Evolutionary conservation across 2,888 invertebrate genomes (phyloP), one percentile per base, ranked within the genome.

Genomic region (Philaethria dido): DNA sequence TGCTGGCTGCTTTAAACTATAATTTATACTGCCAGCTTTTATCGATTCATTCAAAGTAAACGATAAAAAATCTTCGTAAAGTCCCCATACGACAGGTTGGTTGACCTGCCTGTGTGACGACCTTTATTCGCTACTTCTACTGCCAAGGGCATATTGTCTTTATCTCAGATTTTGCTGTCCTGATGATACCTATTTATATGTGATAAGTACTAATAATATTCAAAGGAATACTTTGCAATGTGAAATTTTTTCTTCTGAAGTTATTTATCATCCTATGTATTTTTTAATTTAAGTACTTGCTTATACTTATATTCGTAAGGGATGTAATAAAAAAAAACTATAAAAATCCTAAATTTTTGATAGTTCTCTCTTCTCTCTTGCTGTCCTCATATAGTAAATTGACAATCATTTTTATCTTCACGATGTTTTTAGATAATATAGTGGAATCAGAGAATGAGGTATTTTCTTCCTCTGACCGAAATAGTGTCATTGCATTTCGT

Each of bases 71-170:
- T 29, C 18, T 59, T 48, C 39, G 20, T 20, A 33, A 42, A 48
- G 36, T 39, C 18, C 13, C 33, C 57, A 44, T 29, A 25, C 54
- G 33, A 29, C 48, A 59, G 39, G 64, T 64, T 59, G 57, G 64
- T 55, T 64, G 64, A 64, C 64, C 64, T n/a, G 64, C 8, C 22
- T 39, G 39, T 36, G 11, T 57, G 39, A 50, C 18, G 54, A 48
- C 59, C 64, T 64, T 64, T 64, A 36, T 47, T 29, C 18, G 48
- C 48, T 64, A 59, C 64, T 48, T 22, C 25, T 11, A 48, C 47
- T 48, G 44, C 18, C 16, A 59, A 57, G 64, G 57, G 60, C 45
- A 45, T 60, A 25, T 22, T 16, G 57, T 16, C 45, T 29, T 64
- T 64, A 64, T 42, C 25, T 36, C 48, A 39, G 11, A 33, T 64